Conservation (phyloP, 2,113 vertebrate species). For the Aldabrachelys gigantea region DNA sequence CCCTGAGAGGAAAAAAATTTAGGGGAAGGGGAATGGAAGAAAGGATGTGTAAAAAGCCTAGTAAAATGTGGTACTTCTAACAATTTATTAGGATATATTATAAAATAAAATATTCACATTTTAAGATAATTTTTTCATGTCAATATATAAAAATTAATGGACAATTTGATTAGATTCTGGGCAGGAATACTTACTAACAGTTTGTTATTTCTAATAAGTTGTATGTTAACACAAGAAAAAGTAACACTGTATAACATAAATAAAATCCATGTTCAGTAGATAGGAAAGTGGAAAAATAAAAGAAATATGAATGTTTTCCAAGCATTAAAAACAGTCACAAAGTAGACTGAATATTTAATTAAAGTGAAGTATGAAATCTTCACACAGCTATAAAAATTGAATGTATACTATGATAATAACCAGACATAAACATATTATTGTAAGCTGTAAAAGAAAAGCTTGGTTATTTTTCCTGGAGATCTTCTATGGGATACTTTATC, state of each 20-base stretch:
- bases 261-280: background rate
- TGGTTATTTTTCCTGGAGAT: background rate
- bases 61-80: background rate
- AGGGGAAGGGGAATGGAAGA: background rate
- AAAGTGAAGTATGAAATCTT: background rate
- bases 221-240: background rate
- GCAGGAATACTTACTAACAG: background rate
- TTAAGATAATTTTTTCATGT: background rate
- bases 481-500: background rate
- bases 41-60: background rate
- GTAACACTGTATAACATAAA: background rate
- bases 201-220: background rate
- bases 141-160: background rate
- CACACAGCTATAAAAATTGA: background rate
- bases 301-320: background rate
- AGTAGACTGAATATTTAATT: background rate
- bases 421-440: background rate
- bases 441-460: background rate
- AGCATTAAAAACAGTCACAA: background rate
- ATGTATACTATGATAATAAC: background rate
- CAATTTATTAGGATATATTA: background rate
- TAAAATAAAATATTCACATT: background rate
- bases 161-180: constrained; percentile 4
- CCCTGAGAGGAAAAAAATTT: background rate
- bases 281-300: background rate